Conservation (phyloP, 2,113 vertebrate species). For the Megaceryle maxima region DNA sequence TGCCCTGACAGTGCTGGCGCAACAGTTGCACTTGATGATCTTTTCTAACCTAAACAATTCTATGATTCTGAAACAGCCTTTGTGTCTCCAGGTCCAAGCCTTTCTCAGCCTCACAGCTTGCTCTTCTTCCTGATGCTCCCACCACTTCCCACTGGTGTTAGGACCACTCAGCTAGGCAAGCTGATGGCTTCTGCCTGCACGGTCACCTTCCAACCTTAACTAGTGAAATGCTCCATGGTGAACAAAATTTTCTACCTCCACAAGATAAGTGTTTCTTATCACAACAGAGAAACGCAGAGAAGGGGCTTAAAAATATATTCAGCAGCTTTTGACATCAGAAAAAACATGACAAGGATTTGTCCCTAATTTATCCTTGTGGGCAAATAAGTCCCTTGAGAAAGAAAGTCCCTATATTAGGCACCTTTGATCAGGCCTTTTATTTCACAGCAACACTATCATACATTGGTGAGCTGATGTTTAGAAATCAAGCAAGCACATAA, state of each 20-base stretch:
- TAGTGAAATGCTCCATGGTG: neutral
- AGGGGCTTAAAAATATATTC: neutral
- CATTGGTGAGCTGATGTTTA: neutral
- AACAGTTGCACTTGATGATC: no score
- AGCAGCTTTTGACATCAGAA: neutral
- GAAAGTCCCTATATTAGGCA: fast-evolving
- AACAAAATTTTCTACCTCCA: neutral
- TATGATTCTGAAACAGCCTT: neutral
- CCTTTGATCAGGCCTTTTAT: neutral
- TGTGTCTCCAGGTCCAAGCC: neutral
- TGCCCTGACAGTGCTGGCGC: no score
- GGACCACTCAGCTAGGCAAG: neutral
- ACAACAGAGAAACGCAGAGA: neutral
- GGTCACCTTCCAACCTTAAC: neutral
- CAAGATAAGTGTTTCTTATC: neutral
- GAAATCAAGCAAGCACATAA: neutral
- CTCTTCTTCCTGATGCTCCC: neutral
- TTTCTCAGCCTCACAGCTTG: neutral
- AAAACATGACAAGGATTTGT: neutral
- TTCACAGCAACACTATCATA: neutral
- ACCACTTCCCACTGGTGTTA: neutral
- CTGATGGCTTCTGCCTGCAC: neutral
- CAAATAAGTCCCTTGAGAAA: neutral
- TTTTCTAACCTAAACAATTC: no score
- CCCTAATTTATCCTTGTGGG: neutral